Conservation (phyloP, 2,888 invertebrate genomes). For the Melikaiella ostensackeni region DNA sequence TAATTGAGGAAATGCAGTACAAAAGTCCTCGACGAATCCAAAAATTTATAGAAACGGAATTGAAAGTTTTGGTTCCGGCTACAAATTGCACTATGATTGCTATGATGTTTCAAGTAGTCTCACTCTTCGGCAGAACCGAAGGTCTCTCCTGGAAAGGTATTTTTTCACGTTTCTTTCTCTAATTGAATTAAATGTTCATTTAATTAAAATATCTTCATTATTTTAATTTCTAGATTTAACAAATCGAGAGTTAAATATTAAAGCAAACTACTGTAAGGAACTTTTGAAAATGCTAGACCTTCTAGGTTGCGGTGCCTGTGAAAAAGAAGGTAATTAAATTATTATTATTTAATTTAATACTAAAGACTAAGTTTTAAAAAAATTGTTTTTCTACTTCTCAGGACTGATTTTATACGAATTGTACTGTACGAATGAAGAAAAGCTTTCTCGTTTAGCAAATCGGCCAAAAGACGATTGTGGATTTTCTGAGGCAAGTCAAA, state of each 20-base stretch:
- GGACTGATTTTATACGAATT: constrained; percentile 73
- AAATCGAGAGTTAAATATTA: constrained; percentile 79
- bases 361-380: constrained; percentile 19
- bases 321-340: constrained; percentile 66
- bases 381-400: constrained; percentile 48
- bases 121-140: constrained; percentile 80
- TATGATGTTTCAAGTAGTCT: constrained; percentile 82
- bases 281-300: constrained; percentile 80
- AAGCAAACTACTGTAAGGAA: constrained; percentile 82
- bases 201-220: constrained; percentile 30
- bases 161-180: constrained; percentile 44
- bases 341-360: not conserved
- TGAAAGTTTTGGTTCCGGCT: constrained; percentile 80
- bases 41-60: constrained; percentile 79
- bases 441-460: constrained; percentile 51
- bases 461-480: constrained; percentile 43
- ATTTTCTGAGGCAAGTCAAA: constrained; percentile 32
- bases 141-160: constrained; percentile 82
- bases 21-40: constrained; percentile 79
- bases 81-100: constrained; percentile 82
- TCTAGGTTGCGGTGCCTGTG: constrained; percentile 79
- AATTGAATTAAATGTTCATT: not conserved
- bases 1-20: constrained; percentile 79
- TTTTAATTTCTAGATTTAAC: constrained; percentile 79
- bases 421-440: constrained; percentile 67